phyloP scores from a whole-genome alignment of 2,113 vertebrate genomes.

The Boulengeromyrus knoepffleri region DNA sequence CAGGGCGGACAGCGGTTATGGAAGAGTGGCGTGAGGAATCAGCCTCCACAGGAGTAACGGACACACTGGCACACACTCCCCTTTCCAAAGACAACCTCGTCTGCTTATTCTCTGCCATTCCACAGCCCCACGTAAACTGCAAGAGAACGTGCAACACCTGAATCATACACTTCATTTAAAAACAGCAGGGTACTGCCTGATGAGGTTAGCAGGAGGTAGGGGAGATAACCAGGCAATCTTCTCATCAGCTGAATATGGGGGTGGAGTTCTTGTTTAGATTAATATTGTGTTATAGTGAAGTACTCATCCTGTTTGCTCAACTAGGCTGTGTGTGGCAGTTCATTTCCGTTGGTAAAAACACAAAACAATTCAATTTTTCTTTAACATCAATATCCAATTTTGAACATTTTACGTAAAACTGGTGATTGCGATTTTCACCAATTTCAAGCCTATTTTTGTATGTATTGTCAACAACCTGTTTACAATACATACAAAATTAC shows the following conservation, averaged over 20 bases:
- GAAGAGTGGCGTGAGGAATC: neutral
- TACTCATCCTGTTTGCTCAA: neutral
- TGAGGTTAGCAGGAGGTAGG: neutral
- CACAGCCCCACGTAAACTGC: neutral
- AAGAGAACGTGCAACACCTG: neutral
- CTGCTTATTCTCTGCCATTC: too few relatives aligned
- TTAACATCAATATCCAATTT: neutral
- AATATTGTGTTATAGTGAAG: neutral
- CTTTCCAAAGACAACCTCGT: neutral
- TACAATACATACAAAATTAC: neutral
- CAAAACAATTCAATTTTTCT: neutral
- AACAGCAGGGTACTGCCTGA: conserved; percentile 2
- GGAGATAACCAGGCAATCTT: neutral
- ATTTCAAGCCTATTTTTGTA: neutral
- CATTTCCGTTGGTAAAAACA: neutral
- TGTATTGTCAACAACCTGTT: neutral
- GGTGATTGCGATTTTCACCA: neutral
- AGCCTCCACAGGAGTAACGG: neutral
- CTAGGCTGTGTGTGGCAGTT: neutral
- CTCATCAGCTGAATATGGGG: neutral
- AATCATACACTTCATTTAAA: neutral
- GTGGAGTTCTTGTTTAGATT: neutral
- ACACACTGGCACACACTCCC: neutral
- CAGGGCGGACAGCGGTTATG: neutral
- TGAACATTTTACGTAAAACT: neutral